Evolutionary conservation across 2,113 vertebrate genomes (phyloP), one percentile per base, ranked within the genome.

Genomic region (Campylorhamphus procurvoides): DNA sequence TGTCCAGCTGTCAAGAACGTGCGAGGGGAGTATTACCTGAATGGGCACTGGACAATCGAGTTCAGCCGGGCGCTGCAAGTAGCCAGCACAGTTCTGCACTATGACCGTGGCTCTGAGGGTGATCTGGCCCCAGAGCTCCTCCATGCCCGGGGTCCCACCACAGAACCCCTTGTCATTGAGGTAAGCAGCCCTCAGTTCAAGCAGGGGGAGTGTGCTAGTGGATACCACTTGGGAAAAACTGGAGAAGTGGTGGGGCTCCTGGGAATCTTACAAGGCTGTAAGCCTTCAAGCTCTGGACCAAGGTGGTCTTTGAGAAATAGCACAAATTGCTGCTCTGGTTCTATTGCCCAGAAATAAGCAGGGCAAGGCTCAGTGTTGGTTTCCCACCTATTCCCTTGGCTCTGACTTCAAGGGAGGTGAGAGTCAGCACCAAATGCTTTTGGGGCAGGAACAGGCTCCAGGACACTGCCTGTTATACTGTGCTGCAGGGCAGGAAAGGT

Each of bases 151-250:
- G 99, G 99, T 3, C 99, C 99, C 24, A 99, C 98, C 80, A 99
- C 99, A 0, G 99, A 99, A 52, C 99, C 99, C 6, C 98, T 99
- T 0, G 37, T 99, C 85, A 98, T 99, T 10, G 99, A 99, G 98
- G 99, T 99, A 93, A 98, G 97, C 5, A 73, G 55, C 56, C 46
- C 37, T 46, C 0, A 0, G 23, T 59, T 73, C 40, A 33, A 15
- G 8, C 0, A 1, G 9, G 31, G 44, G 29, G 29, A 74, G 13
- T 13, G 25, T 0, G 0, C 47, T 40, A 31, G 31, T 40, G 56
- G 44, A 37, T 23, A 67, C 35, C 10, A 9, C 12, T 4, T 23
- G 27, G 72, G 60, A 40, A 90, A 62, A 59, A n/a, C 37, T 24
- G 35, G 27, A 69, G 53, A 44, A 1, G 2, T 29, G 40, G 8